Evolutionary conservation across 1,140 invertebrate genomes (phyloP).

Genomic region (Drosophila mojavensis): DNA sequence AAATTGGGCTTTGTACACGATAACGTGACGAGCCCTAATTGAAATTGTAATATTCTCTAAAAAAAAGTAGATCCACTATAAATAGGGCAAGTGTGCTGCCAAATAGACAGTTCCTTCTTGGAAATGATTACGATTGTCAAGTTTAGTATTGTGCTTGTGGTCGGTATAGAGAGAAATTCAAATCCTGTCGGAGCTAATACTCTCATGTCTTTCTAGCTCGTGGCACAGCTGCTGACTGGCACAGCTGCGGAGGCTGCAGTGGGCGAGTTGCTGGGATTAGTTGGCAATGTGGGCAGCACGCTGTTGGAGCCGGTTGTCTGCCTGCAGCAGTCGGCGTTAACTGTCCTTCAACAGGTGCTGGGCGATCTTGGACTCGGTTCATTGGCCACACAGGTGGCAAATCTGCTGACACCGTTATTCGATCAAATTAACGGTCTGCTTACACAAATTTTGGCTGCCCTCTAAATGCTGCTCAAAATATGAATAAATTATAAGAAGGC

Average conservation of each 20-base stretch:
- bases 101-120: not conserved
- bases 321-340: not conserved
- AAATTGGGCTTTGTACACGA: slow-evolving; percentile 7
- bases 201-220: not conserved
- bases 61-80: slow-evolving; percentile 9
- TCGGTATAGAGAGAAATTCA: not conserved
- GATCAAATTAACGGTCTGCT: not conserved
- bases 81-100: not conserved
- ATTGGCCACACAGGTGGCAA: not conserved
- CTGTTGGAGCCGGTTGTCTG: not conserved
- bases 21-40: not conserved
- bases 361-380: not conserved
- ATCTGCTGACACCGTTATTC: not conserved
- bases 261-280: not conserved
- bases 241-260: not conserved
- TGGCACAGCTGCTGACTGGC: not conserved
- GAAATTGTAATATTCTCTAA: too few species aligned
- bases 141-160: slow-evolving; percentile 5
- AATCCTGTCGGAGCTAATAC: not conserved
- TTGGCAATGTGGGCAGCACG: not conserved
- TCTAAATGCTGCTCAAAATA: too few species aligned
- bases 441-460: accelerated
- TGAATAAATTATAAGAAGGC: not conserved
- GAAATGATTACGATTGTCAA: slow-evolving; percentile 4
- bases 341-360: not conserved